These are phyloP conservation scores for Globia sparganii DNA, from an alignment of 2,888 invertebrate genomes.

Conservation along the genomic window DNA sequence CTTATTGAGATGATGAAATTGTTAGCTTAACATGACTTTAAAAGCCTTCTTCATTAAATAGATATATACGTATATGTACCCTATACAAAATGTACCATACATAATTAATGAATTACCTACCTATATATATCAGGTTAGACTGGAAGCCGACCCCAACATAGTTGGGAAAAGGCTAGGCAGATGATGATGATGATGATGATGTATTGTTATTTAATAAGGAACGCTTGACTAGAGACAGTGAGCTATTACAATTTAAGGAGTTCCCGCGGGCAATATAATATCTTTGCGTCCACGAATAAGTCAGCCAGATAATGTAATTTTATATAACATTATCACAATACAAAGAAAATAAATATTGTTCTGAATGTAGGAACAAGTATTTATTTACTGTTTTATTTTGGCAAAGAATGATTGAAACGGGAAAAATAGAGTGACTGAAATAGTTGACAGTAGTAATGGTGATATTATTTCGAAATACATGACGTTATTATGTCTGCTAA, in stretches of 20 bases:
- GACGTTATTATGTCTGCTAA: background rate
- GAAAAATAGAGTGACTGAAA: too few relatives aligned
- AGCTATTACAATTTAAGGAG: background rate
- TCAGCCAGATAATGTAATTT: background rate
- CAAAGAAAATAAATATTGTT: background rate
- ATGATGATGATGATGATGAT: too few relatives aligned
- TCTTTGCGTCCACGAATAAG: background rate
- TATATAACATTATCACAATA: background rate
- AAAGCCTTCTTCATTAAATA: background rate
- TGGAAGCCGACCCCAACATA: too few relatives aligned
- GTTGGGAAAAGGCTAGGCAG: too few relatives aligned
- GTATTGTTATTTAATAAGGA: background rate
- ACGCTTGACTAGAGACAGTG: background rate
- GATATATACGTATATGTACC: background rate
- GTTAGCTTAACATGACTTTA: conserved; percentile 3
- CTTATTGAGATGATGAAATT: background rate
- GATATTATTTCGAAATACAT: background rate
- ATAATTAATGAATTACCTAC: background rate
- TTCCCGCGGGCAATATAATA: conserved; percentile 1
- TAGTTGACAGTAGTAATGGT: background rate
- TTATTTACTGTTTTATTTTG: background rate
- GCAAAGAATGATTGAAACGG: background rate
- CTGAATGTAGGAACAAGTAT: background rate
- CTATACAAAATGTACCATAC: background rate
- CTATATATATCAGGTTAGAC: too few relatives aligned